Conservation (phyloP, 2,113 vertebrate species). For the Anas platyrhynchos region DNA sequence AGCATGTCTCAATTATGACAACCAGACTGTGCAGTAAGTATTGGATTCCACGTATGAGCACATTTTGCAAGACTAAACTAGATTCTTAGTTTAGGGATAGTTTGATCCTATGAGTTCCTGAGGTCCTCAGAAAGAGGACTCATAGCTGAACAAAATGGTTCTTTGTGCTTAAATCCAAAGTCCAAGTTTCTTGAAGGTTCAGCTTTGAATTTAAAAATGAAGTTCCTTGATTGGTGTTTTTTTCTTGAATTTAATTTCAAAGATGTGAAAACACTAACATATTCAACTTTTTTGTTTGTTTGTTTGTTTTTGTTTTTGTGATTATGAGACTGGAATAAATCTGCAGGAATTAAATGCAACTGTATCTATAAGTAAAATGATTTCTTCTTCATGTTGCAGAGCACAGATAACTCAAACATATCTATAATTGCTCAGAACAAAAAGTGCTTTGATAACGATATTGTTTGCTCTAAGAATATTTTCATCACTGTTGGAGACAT, state of each 20-base stretch:
- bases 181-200: background rate
- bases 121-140: background rate
- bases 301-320: background rate
- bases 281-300: background rate
- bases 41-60: background rate
- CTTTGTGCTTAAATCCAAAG: background rate
- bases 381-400: constrained; percentile 80
- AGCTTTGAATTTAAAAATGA: background rate
- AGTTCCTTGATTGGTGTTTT: background rate
- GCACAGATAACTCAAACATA: constrained; percentile 86
- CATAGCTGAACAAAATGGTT: background rate
- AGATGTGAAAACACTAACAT: background rate
- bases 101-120: background rate
- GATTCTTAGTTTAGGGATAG: background rate
- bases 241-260: background rate
- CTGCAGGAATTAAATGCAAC: background rate
- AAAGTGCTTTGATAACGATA: constrained; percentile 97
- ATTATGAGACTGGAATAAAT: background rate
- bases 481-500: constrained; percentile 91
- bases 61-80: background rate
- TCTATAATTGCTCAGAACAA: constrained; percentile 95
- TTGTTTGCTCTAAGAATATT: constrained; percentile 95
- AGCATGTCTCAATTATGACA: background rate
- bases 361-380: constrained; percentile 18
- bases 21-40: background rate